Evolutionary conservation across 1,140 invertebrate genomes (phyloP), one percentile per base, ranked within the genome.

Genomic region (Trachymyrmex septentrionalis): DNA sequence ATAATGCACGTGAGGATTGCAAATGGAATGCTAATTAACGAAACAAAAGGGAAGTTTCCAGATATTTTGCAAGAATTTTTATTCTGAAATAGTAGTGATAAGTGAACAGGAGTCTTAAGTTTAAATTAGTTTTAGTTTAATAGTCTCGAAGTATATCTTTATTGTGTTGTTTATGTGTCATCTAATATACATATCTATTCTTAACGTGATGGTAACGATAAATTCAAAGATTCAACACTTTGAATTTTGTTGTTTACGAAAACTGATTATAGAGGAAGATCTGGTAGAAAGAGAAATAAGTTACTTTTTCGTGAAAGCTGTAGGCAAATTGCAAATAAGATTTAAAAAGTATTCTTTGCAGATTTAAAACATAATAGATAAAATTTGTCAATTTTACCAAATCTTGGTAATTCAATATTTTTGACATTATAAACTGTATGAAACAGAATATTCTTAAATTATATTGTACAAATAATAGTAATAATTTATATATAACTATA

Each of bases 401-500:
- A 82, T 82, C 21, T 73, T 61, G 12, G 19, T 73, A 82, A 84
- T 73, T 19, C 14, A 61, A 1, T 84, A 71, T 27, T 71, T 44
- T 55, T 44, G 44, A 44, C 6, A 27, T 30, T 34, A 19, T 24
- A 73, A 63, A 34, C 27, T 75, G 30, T 34, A 38, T 34, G 38
- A 84, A 82, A 73, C 38, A 48, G 24, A 9, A 61, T 44, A 19
- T 30, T 9, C 27, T 34, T 61, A 59, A 81, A 48, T 82, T 30
- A 59, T 16, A 1, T 19, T 55, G 30, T 81, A 81, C 50, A 82
- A 73, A 69, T 59, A 82, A 81, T 71, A 16, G 16, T 61, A 30
- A 61, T 30, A 48, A 75, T 34, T n/a, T 24, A 44, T 84, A 61
- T 84, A 63, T 73, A 73, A 34, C n/a, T 73, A 75, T 73, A 75